Evolutionary conservation across 2,113 vertebrate genomes (phyloP), one percentile per base, ranked within the genome.

Genomic region (Recurvirostra avosetta): DNA sequence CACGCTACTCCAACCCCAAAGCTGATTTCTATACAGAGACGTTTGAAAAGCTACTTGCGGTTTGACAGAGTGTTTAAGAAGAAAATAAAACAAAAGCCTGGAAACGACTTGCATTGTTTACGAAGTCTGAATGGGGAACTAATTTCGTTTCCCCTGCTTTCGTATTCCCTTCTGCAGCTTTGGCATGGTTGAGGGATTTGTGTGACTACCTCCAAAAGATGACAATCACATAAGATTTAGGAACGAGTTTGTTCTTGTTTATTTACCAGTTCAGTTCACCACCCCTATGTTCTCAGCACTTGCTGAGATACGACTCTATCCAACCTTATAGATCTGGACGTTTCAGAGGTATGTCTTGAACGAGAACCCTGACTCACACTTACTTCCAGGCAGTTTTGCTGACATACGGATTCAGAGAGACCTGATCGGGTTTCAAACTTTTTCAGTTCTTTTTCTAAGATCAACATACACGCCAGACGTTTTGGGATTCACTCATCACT

Each of bases 401-500:
- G 94, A 95, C 91, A 87, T 86, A 91, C 3, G 3, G 84, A 92
- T 88, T 95, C 89, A 66, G 84, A 92, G 61, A 76, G 91, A 82
- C 71, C 66, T 36, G 80, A 87, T 95, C 73, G 1, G 58, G 70
- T 96, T 94, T 95, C 96, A 95, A n/a, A 47, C 49, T 66, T 90
- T 65, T 82, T 92, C 66, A 73, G 62, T 79, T 76, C 77, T 85
- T 94, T 96, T 86, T 85, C 80, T 97, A 79, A 92, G 81, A 81
- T 82, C 83, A 82, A 82, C 86, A 94, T 12, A 41, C 26, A 73
- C 15, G 58, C 86, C 89, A 95, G 94, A 95, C 3, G 1, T 88
- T 94, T 92, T 79, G 84, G 49, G 77, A 94, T 96, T 92, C 91
- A 92, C 89, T 97, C 97, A 88, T 95, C 92, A 91, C 87, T 95